phyloP scores from a whole-genome alignment of 2,797 vertebrate genomes.

The Spondyliosoma cantharus region DNA sequence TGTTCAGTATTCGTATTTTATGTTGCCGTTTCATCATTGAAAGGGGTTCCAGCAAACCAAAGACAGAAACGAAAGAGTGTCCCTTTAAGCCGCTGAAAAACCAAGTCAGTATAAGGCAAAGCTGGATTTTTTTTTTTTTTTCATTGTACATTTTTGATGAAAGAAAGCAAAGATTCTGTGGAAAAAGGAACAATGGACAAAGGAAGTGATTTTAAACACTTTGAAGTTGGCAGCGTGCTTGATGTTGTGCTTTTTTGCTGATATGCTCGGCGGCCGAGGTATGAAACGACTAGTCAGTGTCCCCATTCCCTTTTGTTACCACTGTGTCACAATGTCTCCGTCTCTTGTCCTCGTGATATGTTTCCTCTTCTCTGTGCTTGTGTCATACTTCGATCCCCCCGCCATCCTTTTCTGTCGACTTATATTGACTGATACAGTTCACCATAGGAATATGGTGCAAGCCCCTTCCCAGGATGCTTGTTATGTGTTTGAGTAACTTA shows the following conservation, averaged over 20 bases:
- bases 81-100: slow-evolving; percentile 82
- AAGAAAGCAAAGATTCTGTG: slow-evolving; percentile 53
- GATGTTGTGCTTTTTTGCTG: slow-evolving; percentile 72
- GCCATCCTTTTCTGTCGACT: slow-evolving; percentile 69
- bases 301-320: slow-evolving; percentile 78
- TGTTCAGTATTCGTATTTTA: slow-evolving; percentile 69
- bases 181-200: slow-evolving; percentile 37
- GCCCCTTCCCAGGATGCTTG: slow-evolving; percentile 79
- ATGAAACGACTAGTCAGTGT: slow-evolving; percentile 72
- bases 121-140: slow-evolving; percentile 63
- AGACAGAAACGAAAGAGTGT: slow-evolving; percentile 83
- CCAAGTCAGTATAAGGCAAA: slow-evolving; percentile 76
- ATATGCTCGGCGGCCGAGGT: slow-evolving; percentile 67
- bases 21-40: slow-evolving; percentile 64
- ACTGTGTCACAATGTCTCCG: slow-evolving; percentile 75
- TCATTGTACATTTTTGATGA: slow-evolving; percentile 69
- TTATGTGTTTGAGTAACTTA: slow-evolving; percentile 87
- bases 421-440: slow-evolving; percentile 72
- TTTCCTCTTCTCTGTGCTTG: slow-evolving; percentile 73
- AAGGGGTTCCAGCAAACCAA: slow-evolving; percentile 84
- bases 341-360: slow-evolving; percentile 73
- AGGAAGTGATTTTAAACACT: slow-evolving; percentile 66
- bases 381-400: slow-evolving; percentile 69
- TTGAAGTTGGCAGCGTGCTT: slow-evolving; percentile 65
- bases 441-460: slow-evolving; percentile 76